Evolutionary conservation across 2,797 vertebrate genomes (phyloP), one percentile per base, ranked within the genome.

Genomic region (Ficedula albicollis): DNA sequence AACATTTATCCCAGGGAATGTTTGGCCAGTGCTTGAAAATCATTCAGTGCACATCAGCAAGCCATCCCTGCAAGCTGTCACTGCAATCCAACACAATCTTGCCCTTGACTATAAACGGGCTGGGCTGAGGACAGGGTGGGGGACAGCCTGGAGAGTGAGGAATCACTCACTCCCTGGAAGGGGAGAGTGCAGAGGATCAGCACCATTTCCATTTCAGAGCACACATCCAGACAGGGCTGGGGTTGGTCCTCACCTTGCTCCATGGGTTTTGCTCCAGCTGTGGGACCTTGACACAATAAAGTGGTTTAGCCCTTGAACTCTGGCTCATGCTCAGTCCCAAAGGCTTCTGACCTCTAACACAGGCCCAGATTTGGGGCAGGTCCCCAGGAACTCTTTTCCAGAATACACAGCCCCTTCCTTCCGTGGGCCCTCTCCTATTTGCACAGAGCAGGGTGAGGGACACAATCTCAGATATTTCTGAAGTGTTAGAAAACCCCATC

Each of bases 51-150:
- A 82, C 79, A 94, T 59, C 90, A 89, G 67, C 70, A 69, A 44
- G 15, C 32, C 68, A 80, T 84, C 79, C 43, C 96, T 96, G 96
- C 85, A 90, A 94, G 59, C 44, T 17, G 0, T 96, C 95, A 93
- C 56, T 41, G 66, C 81, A 20, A 34, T 17, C 89, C 64, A 59
- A 49, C 60, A 41, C 41, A 3, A 93, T 89, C 68, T 73, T 20
- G 6, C 52, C 73, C 66, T 30, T 84, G 77, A 32, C 93, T 96
- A 63, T 72, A 95, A 91, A 92, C 32, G 92, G 94, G 22, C 76
- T 63, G 36, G 75, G 82, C 41, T 27, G 87, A 73, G 83, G 59
- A 18, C 11, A 43, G 73, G 51, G 25, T 29, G 30, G 22, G 79
- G 67, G 48, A 43, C 67, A 82, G 81, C 76, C 21, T 68, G 44